Conservation (phyloP, 2,113 vertebrate species). For the Campylomormyrus tamandua region DNA sequence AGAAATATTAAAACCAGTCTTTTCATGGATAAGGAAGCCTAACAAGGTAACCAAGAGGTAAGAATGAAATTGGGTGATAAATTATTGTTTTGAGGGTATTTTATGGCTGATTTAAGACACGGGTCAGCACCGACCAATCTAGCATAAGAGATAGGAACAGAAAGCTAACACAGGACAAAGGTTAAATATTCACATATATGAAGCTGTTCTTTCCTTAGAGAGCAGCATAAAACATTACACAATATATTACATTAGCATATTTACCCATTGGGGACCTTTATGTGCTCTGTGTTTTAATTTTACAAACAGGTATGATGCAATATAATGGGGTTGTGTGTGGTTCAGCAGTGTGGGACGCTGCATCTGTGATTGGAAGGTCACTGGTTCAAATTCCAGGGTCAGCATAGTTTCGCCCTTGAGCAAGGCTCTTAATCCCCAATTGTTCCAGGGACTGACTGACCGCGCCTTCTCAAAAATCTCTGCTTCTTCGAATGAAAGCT, state of each 20-base stretch:
- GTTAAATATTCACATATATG: not conserved
- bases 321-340: not conserved
- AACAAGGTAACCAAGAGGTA: too few species aligned
- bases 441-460: not conserved
- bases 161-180: too few species aligned
- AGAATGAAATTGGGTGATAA: too few species aligned
- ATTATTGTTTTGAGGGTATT: too few species aligned
- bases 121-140: too few species aligned
- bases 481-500: not conserved
- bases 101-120: too few species aligned
- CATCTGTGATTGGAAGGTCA: not conserved
- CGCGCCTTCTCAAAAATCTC: not conserved
- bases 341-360: too few species aligned
- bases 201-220: not conserved
- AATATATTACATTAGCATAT: not conserved
- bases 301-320: not conserved
- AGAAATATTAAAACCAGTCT: too few species aligned
- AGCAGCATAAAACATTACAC: not conserved
- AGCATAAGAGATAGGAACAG: too few species aligned
- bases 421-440: not conserved
- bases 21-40: too few species aligned
- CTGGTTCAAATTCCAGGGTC: not conserved
- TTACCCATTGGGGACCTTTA: not conserved
- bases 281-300: not conserved
- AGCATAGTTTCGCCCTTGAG: not conserved